Evolutionary conservation across 30 jellyfish, hydroid and myxozoan genomes (phyloP), one percentile per base, ranked within the genome.

Genomic region (Aurelia sp.): DNA sequence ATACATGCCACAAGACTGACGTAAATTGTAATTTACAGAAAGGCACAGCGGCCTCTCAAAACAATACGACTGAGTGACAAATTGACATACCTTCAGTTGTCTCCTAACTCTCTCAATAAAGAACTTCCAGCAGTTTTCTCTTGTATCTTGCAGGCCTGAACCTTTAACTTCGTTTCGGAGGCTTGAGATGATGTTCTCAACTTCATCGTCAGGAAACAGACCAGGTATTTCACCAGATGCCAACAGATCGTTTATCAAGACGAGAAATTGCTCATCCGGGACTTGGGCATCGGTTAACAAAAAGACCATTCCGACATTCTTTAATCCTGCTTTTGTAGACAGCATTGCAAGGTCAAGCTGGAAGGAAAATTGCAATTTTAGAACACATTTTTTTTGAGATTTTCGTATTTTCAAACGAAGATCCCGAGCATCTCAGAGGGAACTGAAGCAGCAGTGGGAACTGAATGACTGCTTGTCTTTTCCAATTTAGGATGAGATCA

Each of bases 151-250:
- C 68, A 89, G 68, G 13, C 99, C 99, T 51, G 99, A 60, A 6
- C 99, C 99, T 80, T 95, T 95, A 22, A 90, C 97, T 95, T 95
- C 99, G 67, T 90, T 90, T 16, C 99, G 94, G 52, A 95, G 63
- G 38, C 98, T 91, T 20, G 92, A 60, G 33, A 95, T 95, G 19
- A 95, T 90, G 69, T 95, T 95, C 78, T 95, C 99, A 30, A 95
- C 90, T 53, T 95, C 99, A 57, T 95, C 99, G 82, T 95, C 99
- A 69, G 99, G 94, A 61, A 89, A 90, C 51, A 95, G 72, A 6
- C 98, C 99, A 4, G 99, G 99, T 21, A 95, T 86, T 59, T 95
- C 99, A 63, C 99, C 99, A 78, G 99, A 95, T 5, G 99, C 97
- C 81, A 95, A 82, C 38, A 95, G 70, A 65, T 95, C 99, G 81